These are phyloP conservation scores for Marronus borbonicus DNA, from an alignment of 2,888 invertebrate species.

Conservation along the genomic window DNA sequence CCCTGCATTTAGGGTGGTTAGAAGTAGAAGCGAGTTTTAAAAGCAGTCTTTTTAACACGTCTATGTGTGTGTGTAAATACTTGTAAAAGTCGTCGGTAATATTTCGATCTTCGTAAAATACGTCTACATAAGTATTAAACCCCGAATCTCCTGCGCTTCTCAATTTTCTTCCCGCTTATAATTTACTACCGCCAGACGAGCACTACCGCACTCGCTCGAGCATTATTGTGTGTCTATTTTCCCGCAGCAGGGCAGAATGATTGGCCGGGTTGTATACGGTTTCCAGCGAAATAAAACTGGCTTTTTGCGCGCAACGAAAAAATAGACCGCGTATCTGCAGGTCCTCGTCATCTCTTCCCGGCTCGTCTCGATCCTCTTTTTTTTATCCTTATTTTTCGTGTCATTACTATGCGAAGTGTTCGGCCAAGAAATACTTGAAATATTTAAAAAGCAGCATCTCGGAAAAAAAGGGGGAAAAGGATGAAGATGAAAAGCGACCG, in stretches of 20 bases:
- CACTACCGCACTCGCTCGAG: neutral
- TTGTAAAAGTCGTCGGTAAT: too few species aligned
- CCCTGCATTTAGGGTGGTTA: too few species aligned
- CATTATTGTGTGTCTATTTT: slow-evolving; percentile 12
- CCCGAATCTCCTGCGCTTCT: too few species aligned
- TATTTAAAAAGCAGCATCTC: slow-evolving; percentile 66
- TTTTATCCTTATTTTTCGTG: slow-evolving; percentile 61
- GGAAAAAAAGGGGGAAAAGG: slow-evolving; percentile 47
- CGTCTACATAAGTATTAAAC: too few species aligned
- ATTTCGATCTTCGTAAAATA: too few species aligned
- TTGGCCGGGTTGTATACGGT: slow-evolving; percentile 14
- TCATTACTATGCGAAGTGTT: slow-evolving; percentile 64
- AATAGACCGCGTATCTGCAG: slow-evolving; percentile 32
- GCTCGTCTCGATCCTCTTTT: neutral
- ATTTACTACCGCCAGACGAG: slow-evolving; percentile 3
- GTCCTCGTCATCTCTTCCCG: slow-evolving; percentile 8
- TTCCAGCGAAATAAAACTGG: slow-evolving; percentile 10
- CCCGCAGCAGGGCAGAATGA: slow-evolving; percentile 6
- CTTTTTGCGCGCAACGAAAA: slow-evolving; percentile 4
- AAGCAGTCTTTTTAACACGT: too few species aligned
- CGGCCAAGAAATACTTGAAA: slow-evolving; percentile 62
- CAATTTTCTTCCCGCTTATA: neutral
- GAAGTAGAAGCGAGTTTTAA: too few species aligned
- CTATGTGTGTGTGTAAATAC: too few species aligned
- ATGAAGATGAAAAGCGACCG: slow-evolving; percentile 56